Conservation (phyloP, 2,113 vertebrate genomes). For the Chloropsis cyanopogon region DNA sequence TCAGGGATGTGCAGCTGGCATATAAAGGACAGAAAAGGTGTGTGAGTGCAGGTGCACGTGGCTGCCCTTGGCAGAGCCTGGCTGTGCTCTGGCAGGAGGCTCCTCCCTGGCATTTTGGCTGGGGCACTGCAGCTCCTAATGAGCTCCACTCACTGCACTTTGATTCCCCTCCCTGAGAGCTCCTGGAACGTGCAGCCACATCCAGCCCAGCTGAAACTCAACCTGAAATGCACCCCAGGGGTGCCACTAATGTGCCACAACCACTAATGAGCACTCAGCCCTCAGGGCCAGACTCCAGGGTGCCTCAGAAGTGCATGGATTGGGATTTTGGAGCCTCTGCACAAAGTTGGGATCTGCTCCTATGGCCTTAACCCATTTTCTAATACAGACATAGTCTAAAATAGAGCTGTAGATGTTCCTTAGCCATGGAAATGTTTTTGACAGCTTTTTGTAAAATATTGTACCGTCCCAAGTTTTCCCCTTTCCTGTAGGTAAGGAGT, state of each 20-base stretch:
- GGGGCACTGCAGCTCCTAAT: background rate
- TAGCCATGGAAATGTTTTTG: background rate
- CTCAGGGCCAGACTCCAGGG: background rate
- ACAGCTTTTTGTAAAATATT: background rate
- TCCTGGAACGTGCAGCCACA: background rate
- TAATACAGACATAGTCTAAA: background rate
- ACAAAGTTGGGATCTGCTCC: background rate
- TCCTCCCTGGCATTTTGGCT: background rate
- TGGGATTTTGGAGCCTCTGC: background rate
- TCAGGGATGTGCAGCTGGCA: background rate
- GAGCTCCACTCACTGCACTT: background rate
- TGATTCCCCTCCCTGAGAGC: background rate
- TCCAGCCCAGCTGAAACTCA: background rate
- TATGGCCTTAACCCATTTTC: background rate
- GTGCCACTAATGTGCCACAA: background rate
- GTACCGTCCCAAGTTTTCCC: background rate
- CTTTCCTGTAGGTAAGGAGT: background rate
- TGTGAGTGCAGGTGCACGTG: background rate
- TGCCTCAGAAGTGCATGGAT: background rate
- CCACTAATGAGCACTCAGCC: background rate
- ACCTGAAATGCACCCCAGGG: background rate
- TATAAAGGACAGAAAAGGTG: rapidly evolving
- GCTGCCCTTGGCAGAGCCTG: background rate
- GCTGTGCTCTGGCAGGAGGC: background rate
- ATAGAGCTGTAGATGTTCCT: background rate